Evolutionary conservation across 2,113 vertebrate genomes (phyloP).

Genomic region (Neogale vison): DNA sequence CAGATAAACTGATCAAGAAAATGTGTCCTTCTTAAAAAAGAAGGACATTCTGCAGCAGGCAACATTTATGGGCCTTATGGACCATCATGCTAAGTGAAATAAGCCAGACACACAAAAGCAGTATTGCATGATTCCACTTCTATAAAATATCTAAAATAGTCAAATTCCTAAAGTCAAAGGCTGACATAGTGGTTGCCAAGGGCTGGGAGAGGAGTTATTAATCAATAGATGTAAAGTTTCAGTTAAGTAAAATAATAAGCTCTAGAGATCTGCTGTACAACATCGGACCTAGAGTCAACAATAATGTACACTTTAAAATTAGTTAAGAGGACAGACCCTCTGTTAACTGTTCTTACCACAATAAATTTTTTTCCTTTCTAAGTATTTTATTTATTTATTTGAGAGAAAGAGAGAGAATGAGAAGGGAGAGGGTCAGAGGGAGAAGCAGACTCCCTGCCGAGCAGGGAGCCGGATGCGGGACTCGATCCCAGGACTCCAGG

Average conservation of each 20-base stretch:
- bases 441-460: no score
- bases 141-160: not conserved
- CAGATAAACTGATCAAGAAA: not conserved
- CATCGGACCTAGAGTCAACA: not conserved
- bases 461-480: no score
- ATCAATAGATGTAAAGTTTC: not conserved
- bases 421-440: no score
- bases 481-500: no score
- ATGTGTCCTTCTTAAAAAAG: not conserved
- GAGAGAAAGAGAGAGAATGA: no score
- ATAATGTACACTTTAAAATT: not conserved
- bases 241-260: not conserved
- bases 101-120: not conserved
- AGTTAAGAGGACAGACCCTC: not conserved
- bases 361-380: no score
- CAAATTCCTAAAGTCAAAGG: not conserved
- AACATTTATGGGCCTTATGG: not conserved
- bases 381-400: no score
- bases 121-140: not conserved
- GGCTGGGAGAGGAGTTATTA: not conserved
- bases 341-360: not conserved
- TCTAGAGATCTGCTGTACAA: not conserved
- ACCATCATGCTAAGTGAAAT: not conserved
- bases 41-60: not conserved
- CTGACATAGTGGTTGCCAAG: not conserved